Evolutionary conservation across 2,888 invertebrate species (phyloP), one percentile per base, ranked within the genome.

Genomic region (Leucoma salicis): DNA sequence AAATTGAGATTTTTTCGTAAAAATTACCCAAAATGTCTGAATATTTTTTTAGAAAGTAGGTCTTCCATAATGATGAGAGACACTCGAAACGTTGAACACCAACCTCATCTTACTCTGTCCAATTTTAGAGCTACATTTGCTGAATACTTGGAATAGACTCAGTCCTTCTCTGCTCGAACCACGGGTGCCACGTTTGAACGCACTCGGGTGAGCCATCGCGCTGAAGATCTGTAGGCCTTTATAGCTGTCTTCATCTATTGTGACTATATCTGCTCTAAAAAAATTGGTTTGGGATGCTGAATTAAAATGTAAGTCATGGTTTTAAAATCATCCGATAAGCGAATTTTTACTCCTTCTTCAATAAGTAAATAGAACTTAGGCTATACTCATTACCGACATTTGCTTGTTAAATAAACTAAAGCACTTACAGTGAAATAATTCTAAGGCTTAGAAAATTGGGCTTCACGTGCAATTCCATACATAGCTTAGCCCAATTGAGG

Each of bases 181-280:
- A 1, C 86, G 87, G 16, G 85, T 85, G 4, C 94, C 93, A 46
- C 92, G 91, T 74, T 94, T 95, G 73, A 94, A 95, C 21, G 91
- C 91, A 45, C 95, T 94, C 6, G 96, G 95, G 66, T 96, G 95
- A 1, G 92, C 87, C 37, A 92, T 91, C 2, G 91, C 87, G 49
- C 93, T 92, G 75, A 97, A 95, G 52, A 97, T 93, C 74, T 96
- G 94, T 28, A 97, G 83, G 0, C 94, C 94, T 42, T 92, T 91
- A 74, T 93, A 95, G 0, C 94, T 93, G 52, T 93, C 93, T 25
- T 92, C 91, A 76, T 95, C 95, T 46, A 96, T 89, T 52, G 92
- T 91, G 12, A 96, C 92, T 61, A 94, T 89, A 65, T 94, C 92
- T 35, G 91, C 88, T 48, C 95, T 95, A 13, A 4, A 32, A 16